phyloP scores from a whole-genome alignment of 30 jellyfish, hydroid and myxozoan genomes.

The Aurelia sp. region DNA sequence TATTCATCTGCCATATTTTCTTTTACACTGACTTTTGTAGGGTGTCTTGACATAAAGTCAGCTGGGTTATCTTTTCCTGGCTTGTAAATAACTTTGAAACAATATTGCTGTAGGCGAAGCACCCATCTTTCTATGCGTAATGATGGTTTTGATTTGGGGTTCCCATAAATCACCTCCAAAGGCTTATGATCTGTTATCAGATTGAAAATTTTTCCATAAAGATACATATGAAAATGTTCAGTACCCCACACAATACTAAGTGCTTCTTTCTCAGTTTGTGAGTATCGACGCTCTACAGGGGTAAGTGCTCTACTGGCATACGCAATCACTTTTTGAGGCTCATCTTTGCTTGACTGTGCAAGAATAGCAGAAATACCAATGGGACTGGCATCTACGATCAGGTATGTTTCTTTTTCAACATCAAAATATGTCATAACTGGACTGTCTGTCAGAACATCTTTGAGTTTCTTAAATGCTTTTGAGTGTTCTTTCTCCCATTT shows the following conservation, averaged over 20 bases:
- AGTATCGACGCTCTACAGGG: not conserved
- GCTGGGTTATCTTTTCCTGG: conserved; percentile 58
- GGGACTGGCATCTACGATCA: conserved; percentile 63
- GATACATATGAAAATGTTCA: not conserved
- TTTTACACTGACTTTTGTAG: not conserved
- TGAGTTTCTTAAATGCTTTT: not conserved
- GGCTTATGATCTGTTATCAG: conserved; percentile 55
- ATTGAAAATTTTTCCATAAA: conserved; percentile 4
- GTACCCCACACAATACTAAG: conserved; percentile 42
- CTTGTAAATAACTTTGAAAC: conserved; percentile 9
- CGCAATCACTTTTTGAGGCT: not conserved
- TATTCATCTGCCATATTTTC: conserved; percentile 16
- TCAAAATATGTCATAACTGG: conserved; percentile 54
- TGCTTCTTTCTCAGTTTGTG: not conserved
- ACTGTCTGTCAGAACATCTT: conserved; percentile 24
- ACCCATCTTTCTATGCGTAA: conserved; percentile 45
- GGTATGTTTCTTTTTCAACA: not conserved
- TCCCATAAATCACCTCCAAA: conserved; percentile 12
- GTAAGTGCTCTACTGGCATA: not conserved
- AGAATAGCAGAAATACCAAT: conserved; percentile 69
- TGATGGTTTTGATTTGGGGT: conserved; percentile 17
- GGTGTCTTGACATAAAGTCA: conserved; percentile 44
- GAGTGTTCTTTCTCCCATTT: no score
- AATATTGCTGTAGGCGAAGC: conserved; percentile 39
- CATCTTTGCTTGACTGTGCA: conserved; percentile 21